Conservation (phyloP, 2,797 vertebrate genomes). For the Aulostomus chinensis region DNA sequence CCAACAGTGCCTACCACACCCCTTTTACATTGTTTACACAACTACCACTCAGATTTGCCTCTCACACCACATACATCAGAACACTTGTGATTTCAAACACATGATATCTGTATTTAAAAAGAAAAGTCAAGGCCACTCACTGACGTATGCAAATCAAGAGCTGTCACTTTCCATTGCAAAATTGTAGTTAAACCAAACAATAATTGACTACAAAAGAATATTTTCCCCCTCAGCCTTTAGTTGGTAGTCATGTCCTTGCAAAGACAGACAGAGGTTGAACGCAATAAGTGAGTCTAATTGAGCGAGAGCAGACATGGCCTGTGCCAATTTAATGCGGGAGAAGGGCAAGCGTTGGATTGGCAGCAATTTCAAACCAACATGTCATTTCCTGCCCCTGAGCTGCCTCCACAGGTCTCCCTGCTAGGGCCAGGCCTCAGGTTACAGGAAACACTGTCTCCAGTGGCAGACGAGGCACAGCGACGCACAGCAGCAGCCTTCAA, state of each 20-base stretch:
- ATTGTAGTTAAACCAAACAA: no score
- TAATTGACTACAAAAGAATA: conserved; percentile 29
- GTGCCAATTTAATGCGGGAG: conserved; percentile 44
- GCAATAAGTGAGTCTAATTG: conserved; percentile 44
- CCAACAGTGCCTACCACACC: background rate
- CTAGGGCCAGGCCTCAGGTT: conserved; percentile 65
- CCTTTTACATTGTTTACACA: conserved; percentile 1
- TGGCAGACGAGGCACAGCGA: conserved; percentile 54
- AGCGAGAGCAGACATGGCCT: conserved; percentile 42
- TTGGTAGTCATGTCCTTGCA: conserved; percentile 8
- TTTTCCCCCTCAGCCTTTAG: conserved; percentile 6
- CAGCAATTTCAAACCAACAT: conserved; percentile 72
- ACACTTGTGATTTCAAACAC: conserved; percentile 21
- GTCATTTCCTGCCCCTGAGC: conserved; percentile 70
- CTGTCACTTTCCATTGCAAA: no score
- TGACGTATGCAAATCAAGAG: background rate
- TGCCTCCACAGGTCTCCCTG: conserved; percentile 55
- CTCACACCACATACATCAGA: conserved; percentile 12
- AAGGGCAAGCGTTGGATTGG: conserved; percentile 52
- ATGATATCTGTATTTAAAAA: no score
- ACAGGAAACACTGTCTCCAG: conserved; percentile 75
- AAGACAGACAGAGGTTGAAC: conserved; percentile 32
- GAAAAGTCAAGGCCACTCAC: background rate
- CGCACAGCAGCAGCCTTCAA: conserved; percentile 73
- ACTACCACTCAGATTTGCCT: conserved; percentile 8